Evolutionary conservation across 2,113 vertebrate species (phyloP).

Genomic region (Poeciliopsis occidentalis): DNA sequence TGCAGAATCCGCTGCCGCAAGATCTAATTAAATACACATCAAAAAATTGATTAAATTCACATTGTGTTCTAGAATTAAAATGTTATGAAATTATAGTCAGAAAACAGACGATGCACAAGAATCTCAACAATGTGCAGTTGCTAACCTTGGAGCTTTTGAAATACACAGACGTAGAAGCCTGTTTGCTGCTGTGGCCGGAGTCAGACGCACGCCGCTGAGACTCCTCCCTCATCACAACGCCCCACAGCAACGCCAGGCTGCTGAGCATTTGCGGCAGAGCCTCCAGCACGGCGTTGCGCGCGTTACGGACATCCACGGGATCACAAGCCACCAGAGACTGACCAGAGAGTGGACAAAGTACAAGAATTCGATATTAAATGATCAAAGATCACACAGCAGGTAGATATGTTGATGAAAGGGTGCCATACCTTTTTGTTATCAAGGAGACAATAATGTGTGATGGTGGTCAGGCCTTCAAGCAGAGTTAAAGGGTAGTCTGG

Average conservation of each 20-base stretch:
- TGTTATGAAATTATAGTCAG: neutral
- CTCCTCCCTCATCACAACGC: slow-evolving; percentile 86
- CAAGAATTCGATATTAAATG: neutral
- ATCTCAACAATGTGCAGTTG: neutral
- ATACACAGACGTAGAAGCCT: slow-evolving; percentile 89
- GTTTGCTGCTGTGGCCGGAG: slow-evolving; percentile 77
- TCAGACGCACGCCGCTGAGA: slow-evolving; percentile 82
- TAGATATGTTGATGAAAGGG: neutral
- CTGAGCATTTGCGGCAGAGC: slow-evolving; percentile 88
- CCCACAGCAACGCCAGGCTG: slow-evolving; percentile 91
- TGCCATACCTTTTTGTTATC: slow-evolving; percentile 88
- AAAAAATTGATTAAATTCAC: neutral
- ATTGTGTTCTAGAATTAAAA: neutral
- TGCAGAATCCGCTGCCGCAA: slow-evolving; percentile 90
- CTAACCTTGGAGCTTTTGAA: slow-evolving; percentile 93
- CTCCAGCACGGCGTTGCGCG: slow-evolving; percentile 90
- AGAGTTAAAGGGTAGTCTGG: slow-evolving; percentile 96
- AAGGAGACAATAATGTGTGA: slow-evolving; percentile 92
- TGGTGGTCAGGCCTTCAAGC: slow-evolving; percentile 92
- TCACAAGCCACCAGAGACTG: slow-evolving; percentile 81
- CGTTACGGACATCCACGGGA: slow-evolving; percentile 86
- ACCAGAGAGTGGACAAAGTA: neutral
- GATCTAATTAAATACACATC: slow-evolving; percentile 74
- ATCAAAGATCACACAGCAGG: neutral
- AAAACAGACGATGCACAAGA: neutral